A percentile compares a stretch with the other conserved stretches of the same genome.
These are phyloP conservation scores for Omphaloscelis lunosa DNA, from an alignment of 2,888 invertebrate species.

Conservation along the genomic window DNA sequence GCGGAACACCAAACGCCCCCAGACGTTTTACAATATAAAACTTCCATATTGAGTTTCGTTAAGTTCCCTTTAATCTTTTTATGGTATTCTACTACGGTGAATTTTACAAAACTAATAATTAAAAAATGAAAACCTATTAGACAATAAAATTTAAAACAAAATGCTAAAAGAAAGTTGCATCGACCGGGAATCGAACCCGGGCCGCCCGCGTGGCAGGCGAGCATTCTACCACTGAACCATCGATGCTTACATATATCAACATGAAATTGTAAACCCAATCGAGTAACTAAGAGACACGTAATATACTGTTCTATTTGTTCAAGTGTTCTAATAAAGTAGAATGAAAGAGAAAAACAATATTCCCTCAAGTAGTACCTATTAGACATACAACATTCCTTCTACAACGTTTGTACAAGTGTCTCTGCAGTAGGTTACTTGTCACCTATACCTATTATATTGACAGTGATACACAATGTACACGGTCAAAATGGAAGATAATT, in stretches of 20 bases:
- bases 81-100: background rate
- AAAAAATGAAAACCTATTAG: too few species aligned
- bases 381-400: constrained; percentile 26
- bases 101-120: background rate
- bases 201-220: constrained; percentile 90
- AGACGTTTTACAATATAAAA: background rate
- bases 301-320: background rate
- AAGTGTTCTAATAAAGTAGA: constrained; percentile 16
- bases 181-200: constrained; percentile 88
- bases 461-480: background rate
- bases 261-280: background rate
- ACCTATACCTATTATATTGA: background rate
- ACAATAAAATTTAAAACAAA: background rate
- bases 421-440: background rate
- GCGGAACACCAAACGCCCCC: too few species aligned
- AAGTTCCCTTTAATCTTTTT: background rate
- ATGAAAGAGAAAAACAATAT: background rate
- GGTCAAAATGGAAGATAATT: constrained; percentile 30
- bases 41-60: background rate
- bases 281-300: background rate
- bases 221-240: constrained; percentile 91
- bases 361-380: background rate
- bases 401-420: constrained; percentile 47
- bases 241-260: constrained; percentile 77
- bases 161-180: constrained; percentile 70